phyloP scores from a whole-genome alignment of 2,888 invertebrate genomes.

The Keiferia lycopersicella region DNA sequence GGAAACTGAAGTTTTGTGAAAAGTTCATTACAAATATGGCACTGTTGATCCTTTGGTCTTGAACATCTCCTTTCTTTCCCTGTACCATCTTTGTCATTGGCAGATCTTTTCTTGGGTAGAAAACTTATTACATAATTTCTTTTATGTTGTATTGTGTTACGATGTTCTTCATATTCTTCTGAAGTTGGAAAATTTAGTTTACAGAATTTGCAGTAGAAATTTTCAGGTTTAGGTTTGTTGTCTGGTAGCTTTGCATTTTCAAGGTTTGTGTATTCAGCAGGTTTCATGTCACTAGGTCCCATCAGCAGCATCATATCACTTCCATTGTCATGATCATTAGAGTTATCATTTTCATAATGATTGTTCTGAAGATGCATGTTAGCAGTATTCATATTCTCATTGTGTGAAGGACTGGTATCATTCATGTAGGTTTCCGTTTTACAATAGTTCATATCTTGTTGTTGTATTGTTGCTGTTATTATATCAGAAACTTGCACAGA shows the following conservation, averaged over 20 bases:
- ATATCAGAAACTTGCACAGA: slow-evolving; percentile 15
- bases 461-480: slow-evolving; percentile 10
- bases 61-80: not conserved
- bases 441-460: not conserved
- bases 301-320: slow-evolving; percentile 17
- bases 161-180: slow-evolving; percentile 18
- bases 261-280: slow-evolving; percentile 3
- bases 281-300: slow-evolving; percentile 1
- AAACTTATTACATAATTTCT: slow-evolving; percentile 20
- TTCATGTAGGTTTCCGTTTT: slow-evolving; percentile 14
- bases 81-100: not conserved
- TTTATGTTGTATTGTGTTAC: slow-evolving; percentile 11
- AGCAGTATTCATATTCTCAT: not conserved
- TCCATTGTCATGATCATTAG: slow-evolving; percentile 13
- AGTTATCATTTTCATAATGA: slow-evolving; percentile 1
- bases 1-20: slow-evolving; percentile 19
- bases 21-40: slow-evolving; percentile 14
- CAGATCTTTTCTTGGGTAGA: slow-evolving; percentile 19
- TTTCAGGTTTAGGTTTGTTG: slow-evolving; percentile 9
- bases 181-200: slow-evolving; percentile 8
- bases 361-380: not conserved
- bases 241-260: slow-evolving; percentile 10
- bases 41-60: slow-evolving; percentile 15
- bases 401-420: not conserved
- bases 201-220: slow-evolving; percentile 12